phyloP scores from a whole-genome alignment of 2,113 vertebrate species.

The Manacus vitellinus region DNA sequence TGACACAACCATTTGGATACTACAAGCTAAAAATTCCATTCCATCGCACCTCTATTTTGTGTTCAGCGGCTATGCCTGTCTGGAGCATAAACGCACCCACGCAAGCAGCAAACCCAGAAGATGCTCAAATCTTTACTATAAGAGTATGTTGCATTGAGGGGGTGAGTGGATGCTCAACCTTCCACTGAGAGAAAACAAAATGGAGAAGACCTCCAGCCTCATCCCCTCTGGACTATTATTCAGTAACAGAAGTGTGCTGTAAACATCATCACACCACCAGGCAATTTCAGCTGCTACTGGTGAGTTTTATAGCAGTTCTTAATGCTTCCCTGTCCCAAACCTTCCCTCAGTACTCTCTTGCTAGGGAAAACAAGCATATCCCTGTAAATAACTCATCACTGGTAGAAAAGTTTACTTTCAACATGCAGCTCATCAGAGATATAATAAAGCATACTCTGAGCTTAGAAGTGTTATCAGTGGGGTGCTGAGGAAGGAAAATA shows the following conservation, averaged over 20 bases:
- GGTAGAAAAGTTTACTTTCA: neutral
- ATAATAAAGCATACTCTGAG: neutral
- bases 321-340: neutral
- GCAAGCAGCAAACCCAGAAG: neutral
- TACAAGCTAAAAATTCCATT: neutral
- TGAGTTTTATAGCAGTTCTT: neutral
- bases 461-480: neutral
- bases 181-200: neutral
- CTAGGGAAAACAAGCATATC: neutral
- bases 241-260: rapidly evolving
- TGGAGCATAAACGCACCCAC: neutral
- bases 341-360: neutral
- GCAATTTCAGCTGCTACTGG: neutral
- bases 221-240: neutral
- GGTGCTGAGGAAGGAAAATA: neutral
- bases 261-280: rapidly evolving
- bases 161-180: neutral
- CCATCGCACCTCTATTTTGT: neutral
- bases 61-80: neutral
- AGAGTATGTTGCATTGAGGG: rapidly evolving
- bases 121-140: neutral
- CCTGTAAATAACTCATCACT: neutral
- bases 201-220: neutral
- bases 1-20: neutral
- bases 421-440: neutral